Base-by-base conservation (phyloP, 2,797 vertebrate genomes). In the Pseudopleuronectes americanus region DNA sequence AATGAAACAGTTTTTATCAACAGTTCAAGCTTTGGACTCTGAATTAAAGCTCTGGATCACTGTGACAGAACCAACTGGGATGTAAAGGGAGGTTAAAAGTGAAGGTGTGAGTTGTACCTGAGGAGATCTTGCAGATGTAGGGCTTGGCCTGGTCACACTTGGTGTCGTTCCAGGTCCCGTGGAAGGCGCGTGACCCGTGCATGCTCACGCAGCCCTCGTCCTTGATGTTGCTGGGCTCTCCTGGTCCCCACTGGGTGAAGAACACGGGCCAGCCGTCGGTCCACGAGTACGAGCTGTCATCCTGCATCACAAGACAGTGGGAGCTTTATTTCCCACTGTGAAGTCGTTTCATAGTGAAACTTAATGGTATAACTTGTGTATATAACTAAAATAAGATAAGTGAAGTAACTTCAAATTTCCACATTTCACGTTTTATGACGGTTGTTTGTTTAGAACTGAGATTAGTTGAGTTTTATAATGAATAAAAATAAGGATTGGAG, bases 151-250 rank as follows among this genome's bases (percentile, higher is more conserved):
- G 21, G 22, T 90, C 82, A 26, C 95, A 95, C 9, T 63, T 74
- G 1, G 94, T 95, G 85, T 95, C 94, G 7, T 95, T 95, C 95
- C 95, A 95, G 10, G 93, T 94, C 22, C 94, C 95, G 24, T 94
- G 93, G 71, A 94, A 89, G 0, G 36, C 1, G 0, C 0, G 43
- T 0, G 84, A 76, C 1, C 70, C 88, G 0, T 91, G 92, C 87
- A 95, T 95, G 53, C 91, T 93, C 28, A 95, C 94, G 10, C 95
- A 95, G 45, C 95, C 94, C 74, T 95, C 93, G 0, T 77, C 88
- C 51, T 87, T 43, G 23, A 82, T 59, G 84, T 88, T 92, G 60
- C 59, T 92, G 41, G 95, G 95, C 69, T 95, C 94, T 57, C 92
- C 94, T 0, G 93, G 94, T 22, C 95, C 94, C 94, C 95, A 95